Evolutionary conservation across 2,888 invertebrate species (phyloP), one percentile per base, ranked within the genome.

Genomic region (Marronus borbonicus): DNA sequence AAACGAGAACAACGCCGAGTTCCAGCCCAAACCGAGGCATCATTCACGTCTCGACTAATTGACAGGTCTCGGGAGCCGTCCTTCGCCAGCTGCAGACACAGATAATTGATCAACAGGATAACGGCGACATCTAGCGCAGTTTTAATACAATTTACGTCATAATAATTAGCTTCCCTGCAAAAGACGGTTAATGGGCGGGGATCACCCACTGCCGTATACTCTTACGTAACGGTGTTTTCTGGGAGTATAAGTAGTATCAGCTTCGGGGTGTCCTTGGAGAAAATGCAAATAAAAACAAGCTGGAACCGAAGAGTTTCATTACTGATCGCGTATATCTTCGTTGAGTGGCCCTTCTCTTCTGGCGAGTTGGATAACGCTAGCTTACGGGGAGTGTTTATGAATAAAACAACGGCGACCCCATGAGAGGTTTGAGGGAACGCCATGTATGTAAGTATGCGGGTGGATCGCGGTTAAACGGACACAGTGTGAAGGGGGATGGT

Each of bases 71-170:
- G 31, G 39, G 39, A 66, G 39, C 65, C 83, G 24, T 49, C 52
- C 65, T 50, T 58, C 17, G n/a, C 55, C n/a, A 20, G 17, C 20
- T 17, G 20, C 55, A 8, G 52, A 20, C 49, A n/a, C 60, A 77
- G 62, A 84, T 87, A 87, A 87, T 87, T 86, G 87, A 87, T 87
- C 85, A 86, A 84, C 55, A 58, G 14, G 20, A 58, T 17, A 20
- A 52, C 36, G 70, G 31, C 68, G 62, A 83, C 82, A 58, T 24
- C 17, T 8, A 17, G 20, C 24, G 80, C 83, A 86, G 86, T 87
- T 87, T 86, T 87, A 86, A 86, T 86, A 85, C 85, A 87, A 87
- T 87, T 87, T 86, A 86, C 86, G 86, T 87, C 85, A 85, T 86
- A 86, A 86, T 86, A 86, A 87, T 87, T 85, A 86, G 86, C 83